Percentiles rank a stretch among this genome's conserved stretches.
These are phyloP conservation scores for Nannoperca obscura DNA, from an alignment of 2,797 vertebrate species.

Conservation along the genomic window DNA sequence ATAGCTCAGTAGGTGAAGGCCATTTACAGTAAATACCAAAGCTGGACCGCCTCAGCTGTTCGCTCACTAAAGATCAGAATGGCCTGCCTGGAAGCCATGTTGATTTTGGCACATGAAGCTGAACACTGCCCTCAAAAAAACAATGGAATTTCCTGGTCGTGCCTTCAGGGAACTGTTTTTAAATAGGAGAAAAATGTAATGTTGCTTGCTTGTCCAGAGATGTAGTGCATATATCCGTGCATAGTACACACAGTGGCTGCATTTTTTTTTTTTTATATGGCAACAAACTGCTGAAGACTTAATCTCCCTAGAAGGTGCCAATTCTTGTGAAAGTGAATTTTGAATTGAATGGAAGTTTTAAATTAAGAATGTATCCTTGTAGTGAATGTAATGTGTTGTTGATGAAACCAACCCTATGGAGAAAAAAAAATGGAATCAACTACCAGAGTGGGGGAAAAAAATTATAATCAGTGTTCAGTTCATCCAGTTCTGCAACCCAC, in stretches of 20 bases:
- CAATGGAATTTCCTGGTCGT: slow-evolving; percentile 78
- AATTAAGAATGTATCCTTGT: slow-evolving; percentile 78
- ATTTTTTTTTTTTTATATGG: slow-evolving; percentile 34
- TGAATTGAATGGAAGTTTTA: slow-evolving; percentile 73
- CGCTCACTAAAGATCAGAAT: slow-evolving; percentile 47
- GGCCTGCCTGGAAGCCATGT: slow-evolving; percentile 76
- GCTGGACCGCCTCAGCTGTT: slow-evolving; percentile 66
- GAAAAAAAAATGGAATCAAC: background rate
- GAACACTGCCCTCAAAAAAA: slow-evolving; percentile 79
- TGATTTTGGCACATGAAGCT: slow-evolving; percentile 80
- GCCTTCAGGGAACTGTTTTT: slow-evolving; percentile 80
- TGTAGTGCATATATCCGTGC: slow-evolving; percentile 56
- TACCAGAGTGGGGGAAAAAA: background rate
- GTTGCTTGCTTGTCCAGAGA: slow-evolving; percentile 73
- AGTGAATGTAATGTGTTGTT: slow-evolving; percentile 78
- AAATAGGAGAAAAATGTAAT: slow-evolving; percentile 54
- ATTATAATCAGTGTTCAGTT: slow-evolving; percentile 2
- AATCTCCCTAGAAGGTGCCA: slow-evolving; percentile 70
- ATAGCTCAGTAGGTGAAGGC: slow-evolving; percentile 42
- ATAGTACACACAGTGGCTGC: slow-evolving; percentile 50
- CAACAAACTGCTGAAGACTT: slow-evolving; percentile 55
- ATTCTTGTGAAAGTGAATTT: slow-evolving; percentile 71
- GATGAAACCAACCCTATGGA: slow-evolving; percentile 61
- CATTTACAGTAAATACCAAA: slow-evolving; percentile 75
- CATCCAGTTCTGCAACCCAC: background rate